phyloP scores from a whole-genome alignment of 2,113 vertebrate genomes.

The Axis porcinus region DNA sequence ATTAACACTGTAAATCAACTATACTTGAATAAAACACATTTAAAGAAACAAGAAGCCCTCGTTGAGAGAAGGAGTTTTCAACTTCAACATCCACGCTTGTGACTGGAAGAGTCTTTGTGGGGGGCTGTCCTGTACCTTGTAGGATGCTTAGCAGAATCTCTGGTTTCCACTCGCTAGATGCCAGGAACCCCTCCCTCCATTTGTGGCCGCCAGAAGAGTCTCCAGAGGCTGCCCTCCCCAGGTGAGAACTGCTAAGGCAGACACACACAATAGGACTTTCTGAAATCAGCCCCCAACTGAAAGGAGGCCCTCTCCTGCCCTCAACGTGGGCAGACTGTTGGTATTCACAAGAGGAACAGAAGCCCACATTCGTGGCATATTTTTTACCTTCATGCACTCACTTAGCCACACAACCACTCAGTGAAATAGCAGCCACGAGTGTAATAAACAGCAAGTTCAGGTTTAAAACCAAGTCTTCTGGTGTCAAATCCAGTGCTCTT shows the following conservation, averaged over 20 bases:
- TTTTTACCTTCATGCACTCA: neutral
- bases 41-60: neutral
- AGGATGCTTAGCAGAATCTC: neutral
- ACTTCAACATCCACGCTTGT: neutral
- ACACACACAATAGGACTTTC: neutral
- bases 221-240: neutral
- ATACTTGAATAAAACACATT: neutral
- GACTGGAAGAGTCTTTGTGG: neutral
- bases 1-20: neutral
- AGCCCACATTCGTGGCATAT: neutral
- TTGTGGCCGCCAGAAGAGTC: neutral
- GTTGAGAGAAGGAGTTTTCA: neutral
- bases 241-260: neutral
- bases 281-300: slow-evolving; percentile 41
- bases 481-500: neutral
- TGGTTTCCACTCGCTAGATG: neutral
- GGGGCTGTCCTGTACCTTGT: too few species aligned
- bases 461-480: neutral
- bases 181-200: neutral
- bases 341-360: neutral
- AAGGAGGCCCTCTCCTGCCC: slow-evolving; percentile 12
- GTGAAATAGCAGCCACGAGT: neutral
- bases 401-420: too few species aligned
- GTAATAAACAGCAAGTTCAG: neutral
- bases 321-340: neutral